Conservation (phyloP, 2,113 vertebrate genomes). For the Pyxicephalus adspersus region DNA sequence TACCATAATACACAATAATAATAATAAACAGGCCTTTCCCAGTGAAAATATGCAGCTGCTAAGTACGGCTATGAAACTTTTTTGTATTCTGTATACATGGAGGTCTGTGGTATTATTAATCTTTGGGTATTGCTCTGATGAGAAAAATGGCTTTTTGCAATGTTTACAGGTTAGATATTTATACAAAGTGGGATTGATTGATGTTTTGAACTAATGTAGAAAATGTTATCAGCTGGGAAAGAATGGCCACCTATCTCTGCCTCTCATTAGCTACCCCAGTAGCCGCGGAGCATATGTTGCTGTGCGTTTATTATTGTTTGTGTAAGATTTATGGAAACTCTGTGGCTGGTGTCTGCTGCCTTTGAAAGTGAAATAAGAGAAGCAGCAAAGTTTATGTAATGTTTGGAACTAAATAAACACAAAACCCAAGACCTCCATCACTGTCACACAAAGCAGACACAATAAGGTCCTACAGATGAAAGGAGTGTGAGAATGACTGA, state of each 20-base stretch:
- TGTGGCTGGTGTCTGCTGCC: slow-evolving; percentile 34
- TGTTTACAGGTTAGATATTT: slow-evolving; percentile 24
- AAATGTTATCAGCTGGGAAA: slow-evolving; percentile 42
- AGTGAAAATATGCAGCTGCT: not conserved
- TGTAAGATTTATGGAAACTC: slow-evolving; percentile 56
- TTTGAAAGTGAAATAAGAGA: slow-evolving; percentile 55
- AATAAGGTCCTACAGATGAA: slow-evolving; percentile 25
- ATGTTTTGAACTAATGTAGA: slow-evolving; percentile 27
- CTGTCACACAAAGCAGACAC: slow-evolving; percentile 52
- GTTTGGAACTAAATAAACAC: slow-evolving; percentile 43
- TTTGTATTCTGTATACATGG: not conserved
- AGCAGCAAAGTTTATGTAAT: slow-evolving; percentile 46
- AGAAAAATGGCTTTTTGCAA: not conserved
- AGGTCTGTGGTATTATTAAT: not conserved
- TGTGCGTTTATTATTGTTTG: slow-evolving; percentile 54
- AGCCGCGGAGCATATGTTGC: slow-evolving; percentile 27
- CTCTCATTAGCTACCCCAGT: slow-evolving; percentile 38
- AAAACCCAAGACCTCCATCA: slow-evolving; percentile 28
- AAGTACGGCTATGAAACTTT: not conserved
- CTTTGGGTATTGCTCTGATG: not conserved
- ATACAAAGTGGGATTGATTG: slow-evolving; percentile 1
- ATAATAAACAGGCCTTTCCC: no score
- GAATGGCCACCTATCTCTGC: not conserved
- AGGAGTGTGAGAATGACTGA: slow-evolving; percentile 30
- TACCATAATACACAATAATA: no score